These are phyloP conservation scores for Cromileptes altivelis DNA, from an alignment of 2,113 vertebrate species.

Conservation along the genomic window DNA sequence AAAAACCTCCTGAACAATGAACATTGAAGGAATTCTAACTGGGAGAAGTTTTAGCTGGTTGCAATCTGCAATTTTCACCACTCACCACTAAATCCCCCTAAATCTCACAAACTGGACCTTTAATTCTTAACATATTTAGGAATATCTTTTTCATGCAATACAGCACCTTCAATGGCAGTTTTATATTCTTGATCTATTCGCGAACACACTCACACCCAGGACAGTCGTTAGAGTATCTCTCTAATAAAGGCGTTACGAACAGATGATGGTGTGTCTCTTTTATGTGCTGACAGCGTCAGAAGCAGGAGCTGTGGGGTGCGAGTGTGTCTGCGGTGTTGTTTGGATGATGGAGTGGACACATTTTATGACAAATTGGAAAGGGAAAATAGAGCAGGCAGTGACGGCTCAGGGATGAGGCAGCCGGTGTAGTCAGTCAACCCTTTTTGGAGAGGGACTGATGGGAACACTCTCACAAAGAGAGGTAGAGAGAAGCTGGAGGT, in stretches of 20 bases:
- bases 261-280: conserved; percentile 55
- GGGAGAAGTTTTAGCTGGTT: too few relatives aligned
- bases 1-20: too few relatives aligned
- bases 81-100: too few relatives aligned
- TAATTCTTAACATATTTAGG: neutral
- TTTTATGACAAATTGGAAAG: conserved; percentile 73
- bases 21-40: too few relatives aligned
- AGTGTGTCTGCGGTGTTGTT: conserved; percentile 51
- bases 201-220: neutral
- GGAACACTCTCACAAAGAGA: conserved; percentile 6
- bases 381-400: conserved; percentile 57
- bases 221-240: neutral
- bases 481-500: neutral
- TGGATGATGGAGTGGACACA: conserved; percentile 67
- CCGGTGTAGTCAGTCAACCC: conserved; percentile 50
- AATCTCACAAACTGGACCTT: too few relatives aligned
- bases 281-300: conserved; percentile 59
- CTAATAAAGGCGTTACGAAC: conserved; percentile 50
- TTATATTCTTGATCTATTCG: neutral
- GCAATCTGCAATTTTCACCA: too few relatives aligned
- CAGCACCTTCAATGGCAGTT: neutral
- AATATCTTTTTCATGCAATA: neutral
- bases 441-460: conserved; percentile 45
- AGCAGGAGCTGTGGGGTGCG: conserved; percentile 38
- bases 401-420: conserved; percentile 60